Evolutionary conservation across 2,113 vertebrate genomes (phyloP), one percentile per base, ranked within the genome.

Genomic region (Heloderma charlesbogerti): DNA sequence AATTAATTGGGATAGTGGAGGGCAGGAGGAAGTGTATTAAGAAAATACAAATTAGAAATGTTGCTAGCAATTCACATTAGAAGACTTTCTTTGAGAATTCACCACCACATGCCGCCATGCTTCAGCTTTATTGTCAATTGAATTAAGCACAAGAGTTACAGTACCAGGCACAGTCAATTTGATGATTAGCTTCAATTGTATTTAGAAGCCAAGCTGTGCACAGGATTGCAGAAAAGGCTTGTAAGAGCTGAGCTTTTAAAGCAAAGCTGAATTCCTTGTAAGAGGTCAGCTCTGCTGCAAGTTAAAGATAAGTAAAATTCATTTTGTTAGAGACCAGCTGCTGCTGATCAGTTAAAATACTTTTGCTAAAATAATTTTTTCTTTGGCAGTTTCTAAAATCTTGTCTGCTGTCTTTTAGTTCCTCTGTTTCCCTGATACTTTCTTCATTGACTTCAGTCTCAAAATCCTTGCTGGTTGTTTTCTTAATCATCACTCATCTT

Each of bases 221-320:
- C 27, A 48, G 81, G 69, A 84, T 89, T 75, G 81, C 43, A 75
- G 45, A 48, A 75, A 75, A 60, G 29, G 29, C 40, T 82, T 74
- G 69, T 51, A 84, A 45, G 51, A 66, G 71, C 40, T 84, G 79
- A 89, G 40, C 80, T 89, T 66, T 89, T 84, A 83, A 83, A 74
- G 74, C 67, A 89, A 89, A 89, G 69, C 71, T 60, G 80, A 84
- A 83, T 69, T 60, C 25, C 37, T 63, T 89, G 71, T 60, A 74
- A 84, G 31, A 82, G 77, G 43, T 69, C 88, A 82, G 15, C 25
- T 82, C 25, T 57, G 88, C 66, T 89, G 88, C 66, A 82, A 72
- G 48, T 82, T 40, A 82, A 82, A 89, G 78, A 82, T 57, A 89
- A 82, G 88, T 57, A 71, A 8, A 27, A 72, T 89, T 89, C 48